Percentiles rank a stretch among this genome's conserved stretches.
phyloP scores from a whole-genome alignment of 2,113 vertebrate species.

The Hyperopisus bebe region DNA sequence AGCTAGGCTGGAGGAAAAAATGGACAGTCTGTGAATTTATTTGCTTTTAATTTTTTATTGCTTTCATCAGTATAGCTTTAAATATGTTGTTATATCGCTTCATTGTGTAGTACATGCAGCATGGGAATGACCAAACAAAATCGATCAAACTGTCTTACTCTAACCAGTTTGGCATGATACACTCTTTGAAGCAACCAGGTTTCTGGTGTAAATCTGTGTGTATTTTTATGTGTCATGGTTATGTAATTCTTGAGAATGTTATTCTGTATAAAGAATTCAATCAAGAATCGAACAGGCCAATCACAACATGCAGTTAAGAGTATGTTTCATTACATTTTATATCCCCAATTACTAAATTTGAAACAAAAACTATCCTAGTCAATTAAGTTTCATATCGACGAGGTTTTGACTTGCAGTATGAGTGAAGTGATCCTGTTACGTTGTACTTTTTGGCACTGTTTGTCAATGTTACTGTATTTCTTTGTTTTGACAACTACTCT shows the following conservation, averaged over 20 bases:
- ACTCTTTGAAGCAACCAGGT: not conserved
- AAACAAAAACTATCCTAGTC: not conserved
- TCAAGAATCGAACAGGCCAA: not conserved
- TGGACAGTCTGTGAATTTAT: not conserved
- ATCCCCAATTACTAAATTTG: not conserved
- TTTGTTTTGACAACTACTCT: not conserved
- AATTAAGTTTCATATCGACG: not conserved
- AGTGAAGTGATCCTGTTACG: not conserved
- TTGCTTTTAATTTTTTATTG: not conserved
- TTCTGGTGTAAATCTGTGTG: not conserved
- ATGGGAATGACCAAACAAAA: not conserved
- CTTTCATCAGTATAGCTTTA: not conserved
- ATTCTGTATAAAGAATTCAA: not conserved
- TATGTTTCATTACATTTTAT: not conserved
- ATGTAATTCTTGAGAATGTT: slow-evolving; percentile 10
- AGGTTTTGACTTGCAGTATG: not conserved
- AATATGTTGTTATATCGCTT: not conserved
- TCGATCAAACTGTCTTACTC: slow-evolving; percentile 11
- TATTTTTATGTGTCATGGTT: not conserved
- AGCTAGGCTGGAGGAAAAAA: not conserved
- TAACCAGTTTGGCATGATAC: not conserved
- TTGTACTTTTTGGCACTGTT: not conserved
- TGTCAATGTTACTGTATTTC: not conserved
- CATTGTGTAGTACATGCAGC: slow-evolving; percentile 1
- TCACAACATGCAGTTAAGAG: not conserved